These are phyloP conservation scores for Mormyrus proboscirostris DNA, from an alignment of 2,797 vertebrate species.

Conservation along the genomic window DNA sequence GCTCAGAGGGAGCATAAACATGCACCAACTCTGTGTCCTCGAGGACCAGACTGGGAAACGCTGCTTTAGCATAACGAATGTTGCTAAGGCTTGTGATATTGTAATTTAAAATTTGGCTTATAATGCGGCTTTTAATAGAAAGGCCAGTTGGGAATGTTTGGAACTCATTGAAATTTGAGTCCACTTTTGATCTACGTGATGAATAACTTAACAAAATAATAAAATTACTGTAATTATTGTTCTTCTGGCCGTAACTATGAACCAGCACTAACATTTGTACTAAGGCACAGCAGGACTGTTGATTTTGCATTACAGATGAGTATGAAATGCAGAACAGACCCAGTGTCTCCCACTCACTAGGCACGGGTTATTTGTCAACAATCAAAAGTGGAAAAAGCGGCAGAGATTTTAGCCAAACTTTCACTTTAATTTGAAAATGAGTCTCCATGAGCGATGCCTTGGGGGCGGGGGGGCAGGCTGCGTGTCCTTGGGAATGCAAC, in stretches of 20 bases:
- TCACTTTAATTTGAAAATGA: background rate
- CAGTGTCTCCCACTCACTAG: background rate
- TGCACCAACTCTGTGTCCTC: background rate
- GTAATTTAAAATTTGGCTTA: too few relatives aligned
- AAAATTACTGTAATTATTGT: background rate
- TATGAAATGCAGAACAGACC: background rate
- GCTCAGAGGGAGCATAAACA: background rate
- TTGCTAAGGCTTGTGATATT: background rate
- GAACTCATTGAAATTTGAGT: background rate
- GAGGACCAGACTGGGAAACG: background rate
- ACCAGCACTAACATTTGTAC: background rate
- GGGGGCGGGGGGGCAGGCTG: background rate
- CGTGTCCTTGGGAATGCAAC: background rate
- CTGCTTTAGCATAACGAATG: background rate
- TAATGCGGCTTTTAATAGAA: background rate
- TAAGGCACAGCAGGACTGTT: background rate
- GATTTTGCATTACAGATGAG: background rate
- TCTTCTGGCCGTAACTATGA: background rate
- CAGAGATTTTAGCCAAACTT: background rate
- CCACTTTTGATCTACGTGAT: background rate
- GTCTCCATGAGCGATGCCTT: background rate
- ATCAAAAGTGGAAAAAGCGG: background rate
- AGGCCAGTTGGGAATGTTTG: background rate
- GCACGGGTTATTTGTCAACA: background rate
- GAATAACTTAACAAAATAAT: background rate